phyloP scores from a whole-genome alignment of 2,888 invertebrate genomes.

The Tachina grossa region DNA sequence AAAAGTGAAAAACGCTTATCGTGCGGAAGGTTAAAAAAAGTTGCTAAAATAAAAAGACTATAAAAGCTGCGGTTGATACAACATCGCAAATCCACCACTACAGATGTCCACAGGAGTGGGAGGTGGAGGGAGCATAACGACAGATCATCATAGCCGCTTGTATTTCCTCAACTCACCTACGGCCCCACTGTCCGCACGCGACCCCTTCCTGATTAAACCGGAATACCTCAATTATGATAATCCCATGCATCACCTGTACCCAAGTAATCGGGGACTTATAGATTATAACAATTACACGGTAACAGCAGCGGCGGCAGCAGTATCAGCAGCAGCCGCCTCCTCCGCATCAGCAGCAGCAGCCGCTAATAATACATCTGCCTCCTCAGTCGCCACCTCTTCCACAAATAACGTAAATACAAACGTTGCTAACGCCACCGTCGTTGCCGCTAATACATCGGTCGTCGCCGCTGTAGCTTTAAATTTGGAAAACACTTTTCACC shows the following conservation, averaged over 20 bases:
- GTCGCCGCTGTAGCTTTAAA: constrained; percentile 73
- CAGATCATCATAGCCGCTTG: constrained; percentile 81
- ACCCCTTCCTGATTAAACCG: constrained; percentile 80
- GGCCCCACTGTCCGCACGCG: constrained; percentile 78
- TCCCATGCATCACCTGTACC: constrained; percentile 81
- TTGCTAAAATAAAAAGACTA: constrained; percentile 58
- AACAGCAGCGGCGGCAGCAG: constrained; percentile 76
- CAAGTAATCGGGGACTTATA: constrained; percentile 79
- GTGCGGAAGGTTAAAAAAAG: constrained; percentile 60
- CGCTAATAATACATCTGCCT: constrained; percentile 73
- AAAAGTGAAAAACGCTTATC: constrained; percentile 30
- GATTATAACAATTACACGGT: constrained; percentile 79
- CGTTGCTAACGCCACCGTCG: constrained; percentile 73
- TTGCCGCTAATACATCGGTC: constrained; percentile 73
- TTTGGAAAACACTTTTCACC: constrained; percentile 75
- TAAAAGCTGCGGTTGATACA: constrained; percentile 71
- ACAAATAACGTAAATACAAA: constrained; percentile 73
- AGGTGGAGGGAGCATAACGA: constrained; percentile 81
- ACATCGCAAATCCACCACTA: constrained; percentile 76
- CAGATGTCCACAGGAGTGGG: constrained; percentile 82
- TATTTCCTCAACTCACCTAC: constrained; percentile 81
- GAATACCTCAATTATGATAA: constrained; percentile 81
- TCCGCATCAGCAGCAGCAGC: constrained; percentile 63
- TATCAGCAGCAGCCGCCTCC: constrained; percentile 72
- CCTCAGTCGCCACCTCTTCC: constrained; percentile 66